Percentiles rank a stretch among this genome's conserved stretches.
Conservation (phyloP, 2,113 vertebrate genomes). For the Lates calcarifer region DNA sequence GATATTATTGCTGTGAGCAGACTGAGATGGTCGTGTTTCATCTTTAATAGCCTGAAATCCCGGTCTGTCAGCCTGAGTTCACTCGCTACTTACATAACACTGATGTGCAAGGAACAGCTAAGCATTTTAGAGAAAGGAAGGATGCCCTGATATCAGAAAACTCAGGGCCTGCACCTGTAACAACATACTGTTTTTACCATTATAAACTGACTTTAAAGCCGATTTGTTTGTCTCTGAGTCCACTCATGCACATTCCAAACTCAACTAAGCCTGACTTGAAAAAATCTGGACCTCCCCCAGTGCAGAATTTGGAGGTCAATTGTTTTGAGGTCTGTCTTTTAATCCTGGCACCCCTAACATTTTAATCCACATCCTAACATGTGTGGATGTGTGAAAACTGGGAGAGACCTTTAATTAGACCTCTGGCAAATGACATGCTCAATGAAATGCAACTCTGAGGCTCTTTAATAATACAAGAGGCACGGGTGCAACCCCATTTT, state of each 20-base stretch:
- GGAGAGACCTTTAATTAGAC: slow-evolving; percentile 61
- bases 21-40: slow-evolving; percentile 38
- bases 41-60: slow-evolving; percentile 44
- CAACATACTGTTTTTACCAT: background rate
- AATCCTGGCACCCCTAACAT: slow-evolving; percentile 37
- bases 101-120: slow-evolving; percentile 11
- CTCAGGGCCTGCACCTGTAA: background rate
- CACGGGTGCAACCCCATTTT: slow-evolving; percentile 17
- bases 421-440: slow-evolving; percentile 53
- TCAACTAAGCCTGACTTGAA: slow-evolving; percentile 19
- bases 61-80: slow-evolving; percentile 28
- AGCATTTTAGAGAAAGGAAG: slow-evolving; percentile 24
- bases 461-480: slow-evolving; percentile 37
- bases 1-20: slow-evolving; percentile 26
- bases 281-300: background rate
- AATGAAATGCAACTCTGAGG: slow-evolving; percentile 49
- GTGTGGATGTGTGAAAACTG: slow-evolving; percentile 58
- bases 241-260: slow-evolving; percentile 41
- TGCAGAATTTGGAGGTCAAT: slow-evolving; percentile 41
- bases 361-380: slow-evolving; percentile 54
- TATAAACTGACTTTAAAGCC: background rate
- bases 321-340: slow-evolving; percentile 31
- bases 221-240: background rate
- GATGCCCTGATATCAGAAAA: slow-evolving; percentile 1
- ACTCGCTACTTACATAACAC: slow-evolving; percentile 47